Evolutionary conservation across 2,113 vertebrate genomes (phyloP), one percentile per base, ranked within the genome.

Genomic region (Hirundichthys speculiger): DNA sequence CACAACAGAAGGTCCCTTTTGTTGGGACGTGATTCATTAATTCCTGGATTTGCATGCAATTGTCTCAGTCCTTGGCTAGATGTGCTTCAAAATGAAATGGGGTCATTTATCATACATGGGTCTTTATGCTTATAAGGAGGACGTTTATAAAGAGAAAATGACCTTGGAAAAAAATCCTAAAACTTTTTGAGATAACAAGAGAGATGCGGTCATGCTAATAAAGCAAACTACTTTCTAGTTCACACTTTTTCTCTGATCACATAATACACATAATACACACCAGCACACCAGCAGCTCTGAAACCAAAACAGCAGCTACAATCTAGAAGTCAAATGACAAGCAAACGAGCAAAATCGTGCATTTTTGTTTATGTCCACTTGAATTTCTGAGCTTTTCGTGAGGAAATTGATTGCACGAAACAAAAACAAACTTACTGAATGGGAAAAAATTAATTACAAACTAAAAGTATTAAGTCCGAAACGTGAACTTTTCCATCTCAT

Each of bases 401-500:
- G 18, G n/a, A 27, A 43, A 62, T 74, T n/a, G 50, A 42, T 30
- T 34, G 45, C 11, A 10, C 2, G n/a, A 51, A 13, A 63, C 14
- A 54, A 10, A 65, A 47, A 48, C 56, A 51, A 42, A 24, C 39
- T 49, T 64, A 39, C 3, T 75, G 64, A 64, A 41, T 18, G 64
- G 65, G 40, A 57, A 56, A 64, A 1, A 55, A 30, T 30, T 69
- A 5, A 58, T 62, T 64, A 30, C 38, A 57, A 14, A 3, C 57
- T 3, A 24, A 9, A 68, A 5, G 12, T 11, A 48, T 13, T 55
- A 38, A 51, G 42, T 56, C 38, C 15, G 52, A 64, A 43, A 50
- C 15, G 14, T 65, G 14, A 2, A 57, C 27, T 19, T 51, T 46
- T 8, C 54, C 27, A 20, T 40, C 6, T 19, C 41, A 49, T 18